Base-by-base conservation (phyloP, 2,797 vertebrate genomes). In the Anisognathus igniventris region DNA sequence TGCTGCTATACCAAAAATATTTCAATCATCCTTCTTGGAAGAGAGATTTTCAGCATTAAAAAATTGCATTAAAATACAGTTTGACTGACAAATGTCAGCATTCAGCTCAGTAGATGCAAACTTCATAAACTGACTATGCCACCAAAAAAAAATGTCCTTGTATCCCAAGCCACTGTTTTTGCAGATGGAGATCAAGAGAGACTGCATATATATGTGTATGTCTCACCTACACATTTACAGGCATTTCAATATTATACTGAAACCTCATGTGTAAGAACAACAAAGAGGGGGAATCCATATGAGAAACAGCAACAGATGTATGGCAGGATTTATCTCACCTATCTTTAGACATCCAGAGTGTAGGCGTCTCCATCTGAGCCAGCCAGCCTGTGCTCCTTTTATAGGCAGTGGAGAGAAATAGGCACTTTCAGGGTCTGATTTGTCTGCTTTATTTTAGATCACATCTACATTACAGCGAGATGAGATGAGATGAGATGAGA, bases 221-320 rank as follows among this genome's bases (percentile, higher is more conserved):
- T 15, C 53, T 90, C 73, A 88, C 61, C 65, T 76, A 85, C 85
- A 58, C 53, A 27, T 68, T 80, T 57, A 90, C 39, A 72, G 61
- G 12, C 27, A 30, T 74, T 72, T 91, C 42, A 45, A 9, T 79
- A 40, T 76, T 57, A 15, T 47, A 39, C 37, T 71, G 39, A 94
- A 92, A 73, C 15, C 25, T 92, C 75, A 72, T 31, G 35, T 37
- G 23, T 47, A 68, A 68, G 48, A 79, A 37, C 48, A 91, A 91
- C 85, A 86, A 86, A 94, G 80, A 73, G 12, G 19, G 51, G 70
- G 93, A 91, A 91, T 78, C 57, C 66, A 40, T 77, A 58, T 84
- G 85, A 93, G 31, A 81, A 95, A 66, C 70, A 75, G 88, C 45
- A 92, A 72, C 91, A 94, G 85, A 93, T 92, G 85, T 51, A 75